Evolutionary conservation across 2,797 vertebrate genomes (phyloP), one percentile per base, ranked within the genome.

Genomic region (Nyctalus aviator): DNA sequence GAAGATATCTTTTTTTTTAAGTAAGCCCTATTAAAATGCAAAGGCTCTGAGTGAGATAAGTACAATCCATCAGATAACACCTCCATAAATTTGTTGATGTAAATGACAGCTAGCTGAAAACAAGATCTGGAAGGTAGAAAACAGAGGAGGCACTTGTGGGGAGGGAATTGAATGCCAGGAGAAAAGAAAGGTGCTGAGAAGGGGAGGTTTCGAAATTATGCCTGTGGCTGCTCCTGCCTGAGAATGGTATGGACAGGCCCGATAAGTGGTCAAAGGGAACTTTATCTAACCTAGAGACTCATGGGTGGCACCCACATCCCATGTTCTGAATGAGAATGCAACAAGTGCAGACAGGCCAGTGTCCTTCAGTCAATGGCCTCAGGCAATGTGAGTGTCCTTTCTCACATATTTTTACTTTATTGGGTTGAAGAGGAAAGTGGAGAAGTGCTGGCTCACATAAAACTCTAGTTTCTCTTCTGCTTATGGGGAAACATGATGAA

Each of bases 41-140:
- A 86, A 55, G 32, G 35, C 35, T 84, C 81, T 37, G 48, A 75
- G 66, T 66, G 73, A 91, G 83, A 55, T 87, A 81, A 82, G 72
- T 83, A 50, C 69, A 76, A 68, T 75, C 68, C 37, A 35, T 21
- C 50, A 85, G 50, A 72, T 69, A 91, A 86, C 57, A 62, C 32
- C 78, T 91, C 53, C n/a, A 76, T 84, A 92, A 84, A 88, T 90
- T 89, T 95, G 91, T 79, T 82, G 46, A 96, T 53, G 88, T 91
- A 77, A 84, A 48, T 87, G 89, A 89, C 87, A 94, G 89, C 68
- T 72, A 32, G n/a, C 44, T 91, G 84, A 84, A 93, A 94, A 85
- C 41, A 86, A 91, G 95, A 57, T 55, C 32, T 84, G 32, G 14
- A 78, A 35, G 69, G 85, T 82, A 64, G 90, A 79, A 78, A 86